Base-by-base conservation (phyloP, 1,140 invertebrate species). In the Drosophila nebulosa region DNA sequence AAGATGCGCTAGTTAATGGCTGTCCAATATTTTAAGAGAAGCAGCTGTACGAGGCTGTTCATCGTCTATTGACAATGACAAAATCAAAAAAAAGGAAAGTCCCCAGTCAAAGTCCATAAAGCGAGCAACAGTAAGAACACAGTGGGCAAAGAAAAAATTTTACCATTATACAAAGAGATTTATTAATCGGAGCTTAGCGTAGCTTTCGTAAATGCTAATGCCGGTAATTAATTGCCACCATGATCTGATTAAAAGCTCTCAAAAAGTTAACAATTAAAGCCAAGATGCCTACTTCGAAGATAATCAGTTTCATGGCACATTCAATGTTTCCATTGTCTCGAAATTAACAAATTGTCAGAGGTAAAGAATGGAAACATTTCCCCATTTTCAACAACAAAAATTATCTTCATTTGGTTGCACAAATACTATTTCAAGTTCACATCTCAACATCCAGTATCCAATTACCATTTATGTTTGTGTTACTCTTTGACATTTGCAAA, bases 11-110 rank as follows among this genome's bases (percentile, higher is more conserved):
- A 62, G 62, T 81, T 88, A 77, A 86, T 86, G 83, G 74, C 64
- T 78, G 69, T 65, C 83, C 62, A 88, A 86, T 86, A 86, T 81
- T 75, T 81, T 86, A 75, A 39, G 36, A 12, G 27, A 51, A 65
- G 64, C 64, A 69, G 55, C 78, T 68, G 53, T 74, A 46, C 75
- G n/a, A n/a, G n/a, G 74, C 83, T 81, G 81, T 55, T 32, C 36
- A 66, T 64, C 14, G 18, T 14, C n/a, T 55, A 70, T 86, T 85
- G 79, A 77, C 85, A 80, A 84, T 30, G 81, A 60, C 70, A 52
- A 64, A 75, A 63, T 56, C 57, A 58, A 39, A 59, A 58, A 39
- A 59, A 83, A 50, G 27, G 26, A 55, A 55, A 65, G 14, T 51
- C 22, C 22, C 24, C 6, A 16, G 7, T 9, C 16, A 39, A 27